A percentile compares a stretch with the other conserved stretches of the same genome.
Conservation (phyloP, 2,888 invertebrate genomes). For the Heteromurus nitidus region DNA sequence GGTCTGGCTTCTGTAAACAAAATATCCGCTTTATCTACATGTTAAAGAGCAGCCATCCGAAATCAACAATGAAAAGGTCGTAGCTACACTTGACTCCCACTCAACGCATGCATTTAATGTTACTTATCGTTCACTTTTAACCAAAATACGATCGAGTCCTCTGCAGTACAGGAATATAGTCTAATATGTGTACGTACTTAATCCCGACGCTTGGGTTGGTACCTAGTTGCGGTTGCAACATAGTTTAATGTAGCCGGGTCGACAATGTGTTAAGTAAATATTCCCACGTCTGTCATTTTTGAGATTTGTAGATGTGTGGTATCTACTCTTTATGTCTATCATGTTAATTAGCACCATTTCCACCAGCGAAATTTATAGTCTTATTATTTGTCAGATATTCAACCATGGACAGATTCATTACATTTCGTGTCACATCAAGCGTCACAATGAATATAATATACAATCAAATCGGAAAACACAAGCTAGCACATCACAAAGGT, state of each 20-base stretch:
- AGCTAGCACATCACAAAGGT: no score
- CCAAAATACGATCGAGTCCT: no score
- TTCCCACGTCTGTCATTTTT: conserved; percentile 50
- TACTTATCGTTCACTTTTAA: no score
- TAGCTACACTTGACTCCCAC: conserved; percentile 9
- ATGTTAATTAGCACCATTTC: conserved; percentile 49
- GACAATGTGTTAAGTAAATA: conserved; percentile 58
- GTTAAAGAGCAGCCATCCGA: no score
- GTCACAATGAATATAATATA: no score
- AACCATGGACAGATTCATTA: no score
- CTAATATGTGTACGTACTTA: no score
- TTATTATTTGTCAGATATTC: conserved; percentile 26
- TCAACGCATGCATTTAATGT: no score
- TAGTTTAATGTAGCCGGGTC: conserved; percentile 43
- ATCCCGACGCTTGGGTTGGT: no score
- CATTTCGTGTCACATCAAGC: background rate
- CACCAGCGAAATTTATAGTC: conserved; percentile 27
- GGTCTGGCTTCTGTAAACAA: background rate
- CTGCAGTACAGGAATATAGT: no score
- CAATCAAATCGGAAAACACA: no score
- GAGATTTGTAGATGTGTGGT: conserved; percentile 45
- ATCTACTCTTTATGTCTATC: conserved; percentile 45
- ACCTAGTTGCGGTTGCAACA: background rate
- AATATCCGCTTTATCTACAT: background rate
- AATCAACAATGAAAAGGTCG: background rate